These are phyloP conservation scores for Uromys caudimaculatus DNA, from an alignment of 2,797 vertebrate genomes.

Conservation along the genomic window DNA sequence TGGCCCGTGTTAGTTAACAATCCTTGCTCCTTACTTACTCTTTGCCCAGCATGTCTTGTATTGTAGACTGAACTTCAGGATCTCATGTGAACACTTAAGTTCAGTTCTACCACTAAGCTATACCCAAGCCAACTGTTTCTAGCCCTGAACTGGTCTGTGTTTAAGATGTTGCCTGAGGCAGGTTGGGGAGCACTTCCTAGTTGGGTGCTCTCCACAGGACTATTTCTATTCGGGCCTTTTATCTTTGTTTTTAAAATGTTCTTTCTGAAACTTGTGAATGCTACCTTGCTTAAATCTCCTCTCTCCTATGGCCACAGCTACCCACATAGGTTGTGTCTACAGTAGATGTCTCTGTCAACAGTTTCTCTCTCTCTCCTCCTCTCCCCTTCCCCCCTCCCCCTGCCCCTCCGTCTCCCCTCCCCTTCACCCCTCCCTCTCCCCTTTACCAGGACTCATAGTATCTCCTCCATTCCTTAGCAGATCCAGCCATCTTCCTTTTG, in stretches of 20 bases:
- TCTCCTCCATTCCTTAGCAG: neutral
- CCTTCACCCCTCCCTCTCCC: rapidly evolving
- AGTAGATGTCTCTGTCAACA: neutral
- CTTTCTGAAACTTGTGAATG: neutral
- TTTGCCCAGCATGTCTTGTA: neutral
- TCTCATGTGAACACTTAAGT: neutral
- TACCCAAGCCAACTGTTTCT: neutral
- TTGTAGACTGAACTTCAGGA: neutral
- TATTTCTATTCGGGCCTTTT: too few species aligned
- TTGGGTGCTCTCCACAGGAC: neutral
- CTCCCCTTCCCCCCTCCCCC: rapidly evolving
- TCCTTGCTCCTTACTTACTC: neutral
- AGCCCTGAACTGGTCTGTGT: neutral
- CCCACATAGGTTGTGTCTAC: neutral
- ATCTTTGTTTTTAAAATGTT: neutral
- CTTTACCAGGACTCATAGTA: neutral
- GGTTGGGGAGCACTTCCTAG: neutral
- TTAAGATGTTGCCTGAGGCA: neutral
- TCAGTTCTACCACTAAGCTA: neutral
- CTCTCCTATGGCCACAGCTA: neutral
- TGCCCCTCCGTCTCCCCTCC: rapidly evolving
- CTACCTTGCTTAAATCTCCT: neutral
- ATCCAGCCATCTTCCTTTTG: neutral
- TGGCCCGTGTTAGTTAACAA: neutral
- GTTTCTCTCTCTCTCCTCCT: neutral